Evolutionary conservation across 2,888 invertebrate species (phyloP).

Genomic region (Chromoteleia sp.): DNA sequence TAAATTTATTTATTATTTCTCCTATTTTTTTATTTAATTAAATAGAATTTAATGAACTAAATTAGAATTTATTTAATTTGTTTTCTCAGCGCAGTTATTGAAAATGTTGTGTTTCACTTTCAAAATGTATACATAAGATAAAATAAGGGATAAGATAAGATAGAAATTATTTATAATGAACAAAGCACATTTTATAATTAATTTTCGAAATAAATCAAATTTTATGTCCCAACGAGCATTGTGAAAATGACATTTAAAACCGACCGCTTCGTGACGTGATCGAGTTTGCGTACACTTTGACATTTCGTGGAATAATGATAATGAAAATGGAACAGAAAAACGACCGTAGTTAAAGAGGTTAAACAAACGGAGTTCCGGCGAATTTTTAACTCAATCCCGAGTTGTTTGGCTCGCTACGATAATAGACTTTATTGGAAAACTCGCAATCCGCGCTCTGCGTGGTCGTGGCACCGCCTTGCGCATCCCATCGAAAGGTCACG

Average conservation of each 20-base stretch:
- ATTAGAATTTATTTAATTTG: too few relatives aligned
- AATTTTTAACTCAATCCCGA: constrained; percentile 3
- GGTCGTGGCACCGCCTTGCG: background rate
- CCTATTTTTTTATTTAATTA: too few relatives aligned
- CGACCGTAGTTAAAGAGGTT: background rate
- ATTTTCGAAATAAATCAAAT: background rate
- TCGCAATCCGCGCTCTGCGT: constrained; percentile 25
- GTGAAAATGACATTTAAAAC: background rate
- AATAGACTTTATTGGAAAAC: constrained; percentile 30
- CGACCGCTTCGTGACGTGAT: background rate
- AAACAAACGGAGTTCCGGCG: constrained; percentile 4
- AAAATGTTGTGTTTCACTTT: too few relatives aligned
- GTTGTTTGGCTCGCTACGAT: constrained; percentile 5
- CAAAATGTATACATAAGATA: too few relatives aligned
- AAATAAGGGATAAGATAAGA: too few relatives aligned
- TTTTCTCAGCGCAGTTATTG: too few relatives aligned
- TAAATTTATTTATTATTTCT: too few relatives aligned
- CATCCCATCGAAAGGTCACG: constrained; percentile 43
- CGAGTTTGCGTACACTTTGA: background rate
- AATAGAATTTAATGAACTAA: too few relatives aligned
- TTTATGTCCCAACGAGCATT: background rate
- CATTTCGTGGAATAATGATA: constrained; percentile 5
- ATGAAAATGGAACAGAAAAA: constrained; percentile 11
- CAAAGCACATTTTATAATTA: background rate
- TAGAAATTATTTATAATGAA: too few relatives aligned